These are phyloP conservation scores for Chelonia mydas DNA, from an alignment of 2,797 vertebrate genomes.

Conservation along the genomic window DNA sequence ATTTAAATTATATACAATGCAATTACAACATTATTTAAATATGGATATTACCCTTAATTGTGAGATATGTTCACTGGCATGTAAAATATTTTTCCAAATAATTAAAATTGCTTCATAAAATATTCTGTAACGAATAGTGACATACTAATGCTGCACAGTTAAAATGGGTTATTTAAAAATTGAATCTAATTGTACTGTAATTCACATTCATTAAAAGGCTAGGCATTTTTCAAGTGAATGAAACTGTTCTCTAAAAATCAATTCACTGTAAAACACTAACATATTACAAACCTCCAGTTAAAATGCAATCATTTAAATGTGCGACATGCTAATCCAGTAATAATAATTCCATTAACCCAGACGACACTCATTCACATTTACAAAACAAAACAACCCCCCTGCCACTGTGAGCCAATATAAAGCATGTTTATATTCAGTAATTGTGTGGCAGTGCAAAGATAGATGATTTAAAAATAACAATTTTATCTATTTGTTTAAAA, in stretches of 20 bases:
- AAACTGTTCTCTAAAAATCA: slow-evolving; percentile 60
- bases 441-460: not conserved
- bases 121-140: slow-evolving; percentile 49
- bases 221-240: slow-evolving; percentile 63
- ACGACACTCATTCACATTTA: not conserved
- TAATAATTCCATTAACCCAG: slow-evolving; percentile 13
- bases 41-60: slow-evolving; percentile 37
- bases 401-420: not conserved
- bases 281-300: not conserved
- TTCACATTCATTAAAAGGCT: slow-evolving; percentile 57
- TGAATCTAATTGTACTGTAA: slow-evolving; percentile 60
- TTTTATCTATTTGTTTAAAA: not conserved
- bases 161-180: slow-evolving; percentile 67
- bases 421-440: not conserved
- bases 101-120: slow-evolving; percentile 66
- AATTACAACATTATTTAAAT: slow-evolving; percentile 20
- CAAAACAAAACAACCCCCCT: not conserved
- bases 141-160: not conserved
- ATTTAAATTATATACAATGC: not conserved
- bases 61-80: not conserved
- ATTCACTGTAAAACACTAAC: slow-evolving; percentile 27
- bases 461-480: not conserved
- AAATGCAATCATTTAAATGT: not conserved
- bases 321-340: not conserved
- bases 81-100: slow-evolving; percentile 54